Evolutionary conservation across 2,797 vertebrate genomes (phyloP).

Genomic region (Scleropages formosus): DNA sequence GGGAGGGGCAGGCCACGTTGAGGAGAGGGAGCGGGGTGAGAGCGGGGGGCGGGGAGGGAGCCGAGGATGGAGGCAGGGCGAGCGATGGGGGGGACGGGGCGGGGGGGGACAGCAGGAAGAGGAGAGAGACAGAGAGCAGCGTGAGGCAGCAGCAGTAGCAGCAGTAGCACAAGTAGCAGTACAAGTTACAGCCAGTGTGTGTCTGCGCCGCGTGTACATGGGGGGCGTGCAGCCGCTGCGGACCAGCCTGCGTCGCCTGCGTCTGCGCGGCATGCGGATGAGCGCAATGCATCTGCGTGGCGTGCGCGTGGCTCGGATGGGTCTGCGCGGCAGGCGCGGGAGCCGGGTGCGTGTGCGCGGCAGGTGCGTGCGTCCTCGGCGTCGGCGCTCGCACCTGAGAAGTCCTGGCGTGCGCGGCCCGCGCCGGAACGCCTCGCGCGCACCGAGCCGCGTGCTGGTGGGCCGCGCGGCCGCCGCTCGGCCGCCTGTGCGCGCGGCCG

Average conservation of each 20-base stretch:
- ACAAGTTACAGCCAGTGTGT: conserved; percentile 67
- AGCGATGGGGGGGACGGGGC: conserved; percentile 50
- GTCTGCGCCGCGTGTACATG: conserved; percentile 39
- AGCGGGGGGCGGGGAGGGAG: neutral
- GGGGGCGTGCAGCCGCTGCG: neutral
- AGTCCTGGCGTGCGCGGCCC: conserved; percentile 15
- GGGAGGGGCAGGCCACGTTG: neutral
- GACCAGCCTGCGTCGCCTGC: neutral
- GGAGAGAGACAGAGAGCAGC: conserved; percentile 70
- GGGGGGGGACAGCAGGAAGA: conserved; percentile 60
- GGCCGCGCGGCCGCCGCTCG: conserved; percentile 43
- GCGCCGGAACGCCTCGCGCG: conserved; percentile 30
- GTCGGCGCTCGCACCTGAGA: neutral
- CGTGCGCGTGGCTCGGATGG: conserved; percentile 41
- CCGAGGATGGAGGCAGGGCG: conserved; percentile 36
- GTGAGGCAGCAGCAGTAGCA: conserved; percentile 75
- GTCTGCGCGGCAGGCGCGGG: conserved; percentile 47
- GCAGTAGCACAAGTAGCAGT: conserved; percentile 76
- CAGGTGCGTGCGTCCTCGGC: conserved; percentile 37
- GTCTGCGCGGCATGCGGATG: conserved; percentile 1
- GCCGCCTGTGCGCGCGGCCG: conserved; percentile 54
- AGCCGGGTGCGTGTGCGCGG: conserved; percentile 42
- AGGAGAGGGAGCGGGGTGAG: conserved; percentile 6
- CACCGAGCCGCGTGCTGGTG: conserved; percentile 45
- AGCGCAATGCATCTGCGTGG: conserved; percentile 39